Base-by-base conservation (phyloP, 2,888 invertebrate species). In the Oligia strigilis region DNA sequence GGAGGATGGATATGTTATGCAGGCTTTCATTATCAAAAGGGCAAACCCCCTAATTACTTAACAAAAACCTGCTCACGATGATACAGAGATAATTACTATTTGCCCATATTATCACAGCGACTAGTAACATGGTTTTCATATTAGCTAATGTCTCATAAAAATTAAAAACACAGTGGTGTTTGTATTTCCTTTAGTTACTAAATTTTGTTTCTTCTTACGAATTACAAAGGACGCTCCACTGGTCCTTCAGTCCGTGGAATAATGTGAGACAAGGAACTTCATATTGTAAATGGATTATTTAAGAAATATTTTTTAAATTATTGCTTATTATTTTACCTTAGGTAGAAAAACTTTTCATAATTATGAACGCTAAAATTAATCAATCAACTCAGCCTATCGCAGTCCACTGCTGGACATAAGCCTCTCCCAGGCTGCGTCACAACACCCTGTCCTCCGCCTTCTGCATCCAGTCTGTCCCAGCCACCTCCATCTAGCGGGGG, bases 51-150 rank as follows among this genome's bases (percentile, higher is more conserved):
- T 75, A 76, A 80, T 89, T 78, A 74, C 76, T 69, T 60, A 71
- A 65, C 64, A 46, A 60, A 83, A 73, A 13, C 60, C 72, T 52
- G 65, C 46, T 40, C 8, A 40, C 66, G 36, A 43, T 36, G 19
- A 69, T 64, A 67, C 23, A 64, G 62, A 81, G 84, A 87, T 87
- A 89, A 81, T 55, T 29, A 66, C 19, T 89, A 83, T 87, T 82
- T 81, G 76, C 58, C 0, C n/a, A 43, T 40, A 17, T 71, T 89
- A 87, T 88, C 90, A 36, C 60, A 6, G 69, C 66, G 90, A 89
- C 88, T 85, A 87, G 62, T 43, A 86, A 87, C 90, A 84, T 49
- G 87, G 60, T 78, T 88, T 88, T 82, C 62, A 75, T 73, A 79
- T 88, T 90, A 88, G 71, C 67, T 52, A 62, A 69, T 72, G 52